Percentiles rank a stretch among this genome's conserved stretches.
These are phyloP conservation scores for Cecropterus lyciades DNA, from an alignment of 1,140 invertebrate genomes.

Conservation along the genomic window DNA sequence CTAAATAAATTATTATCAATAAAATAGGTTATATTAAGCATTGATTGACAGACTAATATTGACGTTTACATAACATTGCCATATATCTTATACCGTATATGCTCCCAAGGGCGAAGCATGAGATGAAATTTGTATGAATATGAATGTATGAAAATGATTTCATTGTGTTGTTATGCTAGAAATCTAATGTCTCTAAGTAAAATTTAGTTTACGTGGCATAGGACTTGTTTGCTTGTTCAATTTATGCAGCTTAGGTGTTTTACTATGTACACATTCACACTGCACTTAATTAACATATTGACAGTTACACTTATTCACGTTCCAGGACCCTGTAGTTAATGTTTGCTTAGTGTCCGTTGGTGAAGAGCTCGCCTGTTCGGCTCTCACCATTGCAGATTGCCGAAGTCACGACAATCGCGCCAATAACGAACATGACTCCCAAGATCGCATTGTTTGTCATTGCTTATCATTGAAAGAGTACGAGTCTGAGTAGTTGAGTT, in stretches of 20 bases:
- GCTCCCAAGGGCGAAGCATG: not conserved
- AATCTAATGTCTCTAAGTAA: not conserved
- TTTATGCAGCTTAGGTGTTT: constrained; percentile 1
- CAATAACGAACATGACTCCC: not conserved
- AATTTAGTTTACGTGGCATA: not conserved
- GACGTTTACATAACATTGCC: no score
- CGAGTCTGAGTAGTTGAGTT: constrained; percentile 3
- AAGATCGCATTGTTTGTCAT: not conserved
- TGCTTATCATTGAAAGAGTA: not conserved
- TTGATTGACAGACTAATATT: no score
- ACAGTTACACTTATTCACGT: not conserved
- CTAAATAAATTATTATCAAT: no score
- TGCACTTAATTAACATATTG: not conserved
- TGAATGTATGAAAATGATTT: not conserved
- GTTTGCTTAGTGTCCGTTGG: not conserved
- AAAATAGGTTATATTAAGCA: no score
- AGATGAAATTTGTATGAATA: not conserved
- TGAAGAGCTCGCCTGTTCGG: not conserved
- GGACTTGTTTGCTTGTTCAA: constrained; percentile 1
- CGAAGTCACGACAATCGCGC: not conserved
- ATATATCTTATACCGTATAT: no score
- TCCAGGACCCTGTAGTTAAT: not conserved
- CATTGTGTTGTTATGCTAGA: not conserved
- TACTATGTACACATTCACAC: constrained; percentile 1
- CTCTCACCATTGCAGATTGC: not conserved